Conservation (phyloP, 2,888 invertebrate genomes). For the Thyatira batis region DNA sequence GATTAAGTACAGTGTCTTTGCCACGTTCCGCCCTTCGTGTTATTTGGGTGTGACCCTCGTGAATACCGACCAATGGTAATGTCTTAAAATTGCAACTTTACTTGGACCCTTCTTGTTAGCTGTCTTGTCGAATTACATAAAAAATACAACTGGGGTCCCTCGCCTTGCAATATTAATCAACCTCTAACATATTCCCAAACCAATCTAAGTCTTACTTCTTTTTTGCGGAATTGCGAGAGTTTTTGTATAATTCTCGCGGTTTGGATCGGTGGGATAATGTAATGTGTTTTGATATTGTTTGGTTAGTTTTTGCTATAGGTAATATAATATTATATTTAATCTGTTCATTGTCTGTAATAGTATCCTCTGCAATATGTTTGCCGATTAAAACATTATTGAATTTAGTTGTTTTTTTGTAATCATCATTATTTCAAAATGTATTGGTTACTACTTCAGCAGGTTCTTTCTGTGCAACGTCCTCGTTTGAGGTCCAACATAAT, state of each 20-base stretch:
- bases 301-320: background rate
- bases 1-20: constrained; percentile 22
- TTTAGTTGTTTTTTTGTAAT: background rate
- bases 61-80: constrained; percentile 54
- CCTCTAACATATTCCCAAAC: constrained; percentile 35
- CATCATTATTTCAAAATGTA: background rate
- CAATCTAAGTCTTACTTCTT: constrained; percentile 35
- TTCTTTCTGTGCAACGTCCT: background rate
- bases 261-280: constrained; percentile 16
- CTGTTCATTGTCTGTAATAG: no score
- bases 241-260: constrained; percentile 10
- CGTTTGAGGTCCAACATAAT: background rate
- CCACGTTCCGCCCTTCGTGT: constrained; percentile 47
- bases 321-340: background rate
- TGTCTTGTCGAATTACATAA: constrained; percentile 47
- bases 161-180: constrained; percentile 36
- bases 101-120: constrained; percentile 44
- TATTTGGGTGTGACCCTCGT: constrained; percentile 58
- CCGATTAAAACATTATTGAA: no score
- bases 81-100: constrained; percentile 61
- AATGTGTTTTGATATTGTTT: constrained; percentile 15
- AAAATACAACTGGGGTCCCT: constrained; percentile 58
- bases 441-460: background rate
- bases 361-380: no score
- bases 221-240: constrained; percentile 28